Evolutionary conservation across 2,888 invertebrate genomes (phyloP).

Genomic region (Drosophila nigritarsus): DNA sequence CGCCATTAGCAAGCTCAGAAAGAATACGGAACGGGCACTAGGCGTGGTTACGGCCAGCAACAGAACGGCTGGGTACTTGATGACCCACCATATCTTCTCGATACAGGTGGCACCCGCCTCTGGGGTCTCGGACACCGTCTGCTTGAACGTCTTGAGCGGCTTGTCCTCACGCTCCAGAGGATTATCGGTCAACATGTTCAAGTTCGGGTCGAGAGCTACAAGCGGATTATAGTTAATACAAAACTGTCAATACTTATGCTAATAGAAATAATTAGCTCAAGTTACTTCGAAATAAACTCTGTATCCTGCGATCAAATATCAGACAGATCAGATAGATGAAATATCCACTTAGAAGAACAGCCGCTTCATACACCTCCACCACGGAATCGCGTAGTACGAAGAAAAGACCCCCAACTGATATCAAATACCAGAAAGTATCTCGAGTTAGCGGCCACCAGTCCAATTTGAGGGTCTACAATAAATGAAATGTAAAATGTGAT

Average conservation of each 20-base stretch:
- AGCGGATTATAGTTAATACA: background rate
- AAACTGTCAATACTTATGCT: too few species aligned
- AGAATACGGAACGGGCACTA: conserved; percentile 86
- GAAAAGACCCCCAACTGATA: conserved; percentile 32
- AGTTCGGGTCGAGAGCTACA: conserved; percentile 6
- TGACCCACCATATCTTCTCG: conserved; percentile 39
- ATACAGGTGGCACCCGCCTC: background rate
- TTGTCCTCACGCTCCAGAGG: conserved; percentile 93
- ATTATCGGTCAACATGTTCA: conserved; percentile 86
- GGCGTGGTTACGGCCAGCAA: conserved; percentile 89
- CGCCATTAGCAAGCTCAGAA: conserved; percentile 94
- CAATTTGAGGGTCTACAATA: conserved; percentile 16
- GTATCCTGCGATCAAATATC: conserved; percentile 39
- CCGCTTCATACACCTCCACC: conserved; percentile 21
- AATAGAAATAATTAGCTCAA: background rate
- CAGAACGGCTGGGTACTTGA: conserved; percentile 55
- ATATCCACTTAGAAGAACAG: conserved; percentile 29
- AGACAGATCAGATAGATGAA: conserved; percentile 25
- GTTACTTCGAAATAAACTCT: conserved; percentile 32
- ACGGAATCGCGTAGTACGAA: conserved; percentile 23
- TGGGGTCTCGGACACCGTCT: conserved; percentile 77
- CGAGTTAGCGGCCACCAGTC: conserved; percentile 68
- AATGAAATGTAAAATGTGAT: background rate
- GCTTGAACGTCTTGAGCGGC: conserved; percentile 89
- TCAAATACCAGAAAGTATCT: conserved; percentile 53